These are phyloP conservation scores for Nasonovia ribisnigri DNA, from an alignment of 2,888 invertebrate species.

Conservation along the genomic window DNA sequence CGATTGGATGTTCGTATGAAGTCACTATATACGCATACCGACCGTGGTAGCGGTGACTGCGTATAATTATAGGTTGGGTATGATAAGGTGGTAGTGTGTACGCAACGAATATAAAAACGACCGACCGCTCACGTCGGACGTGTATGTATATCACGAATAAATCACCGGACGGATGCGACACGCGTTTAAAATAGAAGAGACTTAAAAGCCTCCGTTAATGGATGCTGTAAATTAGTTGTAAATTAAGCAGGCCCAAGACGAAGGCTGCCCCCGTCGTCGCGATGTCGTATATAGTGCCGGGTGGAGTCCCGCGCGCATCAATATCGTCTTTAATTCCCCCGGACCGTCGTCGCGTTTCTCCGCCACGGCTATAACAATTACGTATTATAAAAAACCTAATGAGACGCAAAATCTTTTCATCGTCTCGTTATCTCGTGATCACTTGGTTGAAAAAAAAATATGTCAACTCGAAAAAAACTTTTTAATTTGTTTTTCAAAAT, in stretches of 20 bases:
- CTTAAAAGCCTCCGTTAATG: conserved; percentile 61
- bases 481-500: background rate
- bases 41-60: background rate
- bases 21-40: background rate
- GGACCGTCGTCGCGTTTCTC: background rate
- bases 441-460: background rate
- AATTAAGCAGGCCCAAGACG: background rate
- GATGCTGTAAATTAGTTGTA: conserved; percentile 46
- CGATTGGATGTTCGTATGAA: conserved; percentile 4
- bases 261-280: background rate
- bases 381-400: background rate
- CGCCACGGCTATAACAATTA: background rate
- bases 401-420: background rate
- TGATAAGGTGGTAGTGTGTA: background rate
- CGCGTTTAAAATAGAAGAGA: conserved; percentile 41
- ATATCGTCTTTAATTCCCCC: background rate
- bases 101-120: background rate
- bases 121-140: background rate
- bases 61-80: background rate
- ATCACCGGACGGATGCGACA: conserved; percentile 29
- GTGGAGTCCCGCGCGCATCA: background rate
- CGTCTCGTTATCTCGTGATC: background rate
- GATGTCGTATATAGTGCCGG: too few species aligned
- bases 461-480: background rate
- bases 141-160: background rate